These are phyloP conservation scores for Conopomorpha cramerella DNA, from an alignment of 1,140 invertebrate genomes.

Conservation along the genomic window DNA sequence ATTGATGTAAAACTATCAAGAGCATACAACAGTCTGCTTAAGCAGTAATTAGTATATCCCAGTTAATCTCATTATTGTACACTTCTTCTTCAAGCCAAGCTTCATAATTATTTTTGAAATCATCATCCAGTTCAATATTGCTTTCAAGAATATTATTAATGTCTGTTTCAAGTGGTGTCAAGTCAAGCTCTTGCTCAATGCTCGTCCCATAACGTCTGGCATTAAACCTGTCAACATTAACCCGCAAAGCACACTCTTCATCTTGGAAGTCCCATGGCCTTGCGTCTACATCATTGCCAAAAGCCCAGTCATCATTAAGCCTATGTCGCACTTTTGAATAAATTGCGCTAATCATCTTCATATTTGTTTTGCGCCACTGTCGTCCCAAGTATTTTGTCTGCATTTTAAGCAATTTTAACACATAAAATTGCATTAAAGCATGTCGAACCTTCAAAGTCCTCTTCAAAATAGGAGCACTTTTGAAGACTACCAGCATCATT, in stretches of 20 bases:
- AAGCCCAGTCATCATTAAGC: conserved; percentile 99
- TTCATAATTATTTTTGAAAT: conserved; percentile 96
- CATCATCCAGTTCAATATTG: conserved; percentile 85
- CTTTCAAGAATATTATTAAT: conserved; percentile 81
- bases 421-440: conserved; percentile 98
- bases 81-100: conserved; percentile 97
- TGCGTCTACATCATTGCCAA: conserved; percentile 97
- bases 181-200: conserved; percentile 63
- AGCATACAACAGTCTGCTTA: conserved; percentile 9
- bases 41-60: conserved; percentile 63
- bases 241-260: conserved; percentile 92
- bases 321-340: conserved; percentile 95
- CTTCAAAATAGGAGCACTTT: conserved; percentile 98
- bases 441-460: conserved; percentile 93
- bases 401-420: conserved; percentile 98
- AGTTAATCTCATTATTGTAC: conserved; percentile 81
- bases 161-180: conserved; percentile 85
- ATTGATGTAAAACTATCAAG: conserved; percentile 1
- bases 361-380: conserved; percentile 99
- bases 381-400: conserved; percentile 98
- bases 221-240: conserved; percentile 95
- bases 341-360: conserved; percentile 99
- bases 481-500: conserved; percentile 99
- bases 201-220: conserved; percentile 78
- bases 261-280: conserved; percentile 98